These are phyloP conservation scores for Peromyscus nudipes DNA, from an alignment of 2,797 vertebrate genomes.

Conservation along the genomic window DNA sequence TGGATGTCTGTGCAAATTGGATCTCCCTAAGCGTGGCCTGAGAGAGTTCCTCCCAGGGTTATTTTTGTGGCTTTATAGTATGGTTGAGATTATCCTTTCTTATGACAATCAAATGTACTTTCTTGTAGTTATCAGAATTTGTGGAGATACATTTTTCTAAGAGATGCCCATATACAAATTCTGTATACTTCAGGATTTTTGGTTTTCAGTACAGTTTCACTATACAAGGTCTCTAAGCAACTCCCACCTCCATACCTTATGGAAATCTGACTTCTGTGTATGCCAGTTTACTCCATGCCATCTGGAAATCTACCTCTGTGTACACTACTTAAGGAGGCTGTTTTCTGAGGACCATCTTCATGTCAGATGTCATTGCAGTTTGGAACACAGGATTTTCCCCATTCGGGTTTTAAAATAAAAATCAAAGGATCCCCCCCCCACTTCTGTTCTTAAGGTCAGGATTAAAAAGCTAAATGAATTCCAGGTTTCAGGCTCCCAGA, in stretches of 20 bases:
- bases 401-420: constrained; percentile 30
- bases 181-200: not conserved
- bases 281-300: not conserved
- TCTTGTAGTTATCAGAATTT: constrained; percentile 35
- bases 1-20: not conserved
- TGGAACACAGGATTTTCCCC: constrained; percentile 35
- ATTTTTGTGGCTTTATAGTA: constrained; percentile 7
- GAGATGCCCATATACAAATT: not conserved
- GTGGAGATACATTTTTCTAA: not conserved
- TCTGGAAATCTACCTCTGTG: constrained; percentile 11
- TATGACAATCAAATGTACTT: not conserved
- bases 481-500: constrained; percentile 46
- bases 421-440: constrained; percentile 29
- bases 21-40: not conserved
- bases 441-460: constrained; percentile 56
- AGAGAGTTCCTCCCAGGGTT: not conserved
- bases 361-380: constrained; percentile 47
- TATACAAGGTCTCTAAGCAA: not conserved
- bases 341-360: constrained; percentile 10
- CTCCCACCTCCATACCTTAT: not conserved
- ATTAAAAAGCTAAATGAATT: constrained; percentile 75
- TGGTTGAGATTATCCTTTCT: constrained; percentile 50
- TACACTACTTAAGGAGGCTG: not conserved
- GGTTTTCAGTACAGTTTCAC: not conserved
- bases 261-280: constrained; percentile 24